phyloP scores from a whole-genome alignment of 1,140 invertebrate species.

The Harlomillsia oculata region DNA sequence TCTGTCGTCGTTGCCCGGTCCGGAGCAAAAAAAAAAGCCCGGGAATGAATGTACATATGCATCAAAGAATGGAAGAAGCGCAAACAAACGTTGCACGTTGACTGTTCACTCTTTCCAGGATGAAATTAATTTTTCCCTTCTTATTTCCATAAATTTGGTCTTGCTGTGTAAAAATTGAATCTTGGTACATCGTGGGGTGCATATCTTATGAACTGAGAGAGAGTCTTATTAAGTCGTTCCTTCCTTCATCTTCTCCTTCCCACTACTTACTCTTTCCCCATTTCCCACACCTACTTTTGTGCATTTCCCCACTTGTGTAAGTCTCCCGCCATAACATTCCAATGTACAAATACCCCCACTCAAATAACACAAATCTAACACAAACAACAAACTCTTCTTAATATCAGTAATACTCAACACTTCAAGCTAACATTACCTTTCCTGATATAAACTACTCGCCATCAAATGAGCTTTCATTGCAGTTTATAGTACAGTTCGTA shows the following conservation, averaged over 20 bases:
- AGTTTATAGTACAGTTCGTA: no score
- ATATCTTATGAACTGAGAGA: constrained; percentile 31
- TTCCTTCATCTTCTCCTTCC: neutral
- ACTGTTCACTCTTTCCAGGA: constrained; percentile 17
- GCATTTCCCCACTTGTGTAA: no score
- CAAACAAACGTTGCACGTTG: no score
- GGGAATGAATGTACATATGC: no score
- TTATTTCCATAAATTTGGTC: constrained; percentile 34
- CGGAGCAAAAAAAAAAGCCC: no score
- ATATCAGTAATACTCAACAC: no score
- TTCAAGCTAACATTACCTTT: no score
- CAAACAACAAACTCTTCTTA: neutral
- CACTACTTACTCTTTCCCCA: neutral
- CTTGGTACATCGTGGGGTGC: constrained; percentile 30
- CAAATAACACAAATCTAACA: neutral
- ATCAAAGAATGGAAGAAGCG: no score
- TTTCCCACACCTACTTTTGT: neutral
- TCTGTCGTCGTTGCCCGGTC: no score
- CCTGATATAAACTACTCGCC: no score
- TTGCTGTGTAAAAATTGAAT: constrained; percentile 33
- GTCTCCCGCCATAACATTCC: neutral
- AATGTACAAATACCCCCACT: no score
- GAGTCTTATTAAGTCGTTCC: neutral
- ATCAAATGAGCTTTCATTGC: no score
- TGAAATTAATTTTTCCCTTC: constrained; percentile 33